Base-by-base conservation (phyloP, 2,113 vertebrate species). In the Emydura subglobosa region DNA sequence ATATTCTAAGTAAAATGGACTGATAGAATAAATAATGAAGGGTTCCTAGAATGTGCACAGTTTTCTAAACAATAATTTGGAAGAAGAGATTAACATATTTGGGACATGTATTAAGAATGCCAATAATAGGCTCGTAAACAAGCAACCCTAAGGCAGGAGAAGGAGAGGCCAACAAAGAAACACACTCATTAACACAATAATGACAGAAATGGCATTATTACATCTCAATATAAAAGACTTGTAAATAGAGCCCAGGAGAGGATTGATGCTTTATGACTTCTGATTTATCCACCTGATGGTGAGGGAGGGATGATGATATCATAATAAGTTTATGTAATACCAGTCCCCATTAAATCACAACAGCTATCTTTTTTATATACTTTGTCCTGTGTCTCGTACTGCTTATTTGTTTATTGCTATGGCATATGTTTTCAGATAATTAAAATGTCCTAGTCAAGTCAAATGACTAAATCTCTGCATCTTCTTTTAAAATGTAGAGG, bases 391-490 rank as follows among this genome's bases (percentile, higher is more conserved):
- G 11, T 78, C 14, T 3, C 29, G 65, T 74, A 74, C 16, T 3
- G 6, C 47, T 88, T 88, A 87, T 72, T 89, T 92, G 9, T 22
- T 76, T 39, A 10, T 42, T 79, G 50, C 1, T 82, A 82, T 61
- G 6, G 2, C 76, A 85, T 83, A 82, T 85, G n/a, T 1, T 3
- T 89, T 65, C 61, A n/a, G 12, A 34, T 65, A 65, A 65, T 65
- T 65, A 65, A 65, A 11, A 10, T 19, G 5, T 80, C 27, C 1
- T 80, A 68, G 55, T 1, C 49, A 10, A 87, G 11, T 3, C 54
- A 1, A 68, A 65, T 34, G 14, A 34, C 31, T 49, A 1, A 84
- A 65, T 55, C 74, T 81, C 0, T 3, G 78, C 0, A 1, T 65
- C 83, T 54, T 47, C 57, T 79, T 80, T 92, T 47, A 81, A 79